Percentiles rank a stretch among this genome's conserved stretches.
Conservation (phyloP, 2,113 vertebrate species). For the Myxocyprinus asiaticus region DNA sequence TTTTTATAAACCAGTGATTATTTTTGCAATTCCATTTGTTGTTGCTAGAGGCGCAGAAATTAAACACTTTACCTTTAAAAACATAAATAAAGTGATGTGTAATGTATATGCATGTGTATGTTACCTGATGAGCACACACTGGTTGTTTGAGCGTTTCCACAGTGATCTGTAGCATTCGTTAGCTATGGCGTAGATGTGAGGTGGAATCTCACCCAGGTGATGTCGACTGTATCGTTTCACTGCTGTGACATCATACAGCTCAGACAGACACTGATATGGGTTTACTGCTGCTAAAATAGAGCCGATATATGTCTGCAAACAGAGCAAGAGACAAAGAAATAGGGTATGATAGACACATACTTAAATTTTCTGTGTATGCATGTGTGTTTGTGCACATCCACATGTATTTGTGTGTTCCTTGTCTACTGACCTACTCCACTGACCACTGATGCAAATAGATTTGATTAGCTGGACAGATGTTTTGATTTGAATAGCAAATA, state of each 20-base stretch:
- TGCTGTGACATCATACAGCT: slow-evolving; percentile 79
- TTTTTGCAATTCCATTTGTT: too few relatives aligned
- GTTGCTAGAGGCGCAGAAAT: too few relatives aligned
- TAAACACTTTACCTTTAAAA: too few relatives aligned
- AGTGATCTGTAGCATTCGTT: slow-evolving; percentile 96
- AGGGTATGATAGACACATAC: neutral
- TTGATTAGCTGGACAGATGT: slow-evolving; percentile 49
- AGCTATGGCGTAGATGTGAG: slow-evolving; percentile 93
- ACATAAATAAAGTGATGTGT: too few relatives aligned
- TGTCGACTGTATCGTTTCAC: slow-evolving; percentile 85
- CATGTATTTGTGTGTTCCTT: too few relatives aligned
- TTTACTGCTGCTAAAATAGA: slow-evolving; percentile 95
- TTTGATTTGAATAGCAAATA: slow-evolving; percentile 51
- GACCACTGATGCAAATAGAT: slow-evolving; percentile 46
- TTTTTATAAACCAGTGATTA: too few relatives aligned
- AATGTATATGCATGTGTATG: too few relatives aligned
- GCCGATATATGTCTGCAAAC: slow-evolving; percentile 90
- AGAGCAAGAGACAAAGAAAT: slow-evolving; percentile 14
- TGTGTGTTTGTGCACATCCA: neutral
- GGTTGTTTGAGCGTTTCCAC: slow-evolving; percentile 91
- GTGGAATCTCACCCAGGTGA: slow-evolving; percentile 87
- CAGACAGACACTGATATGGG: slow-evolving; percentile 86
- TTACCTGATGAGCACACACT: slow-evolving; percentile 98
- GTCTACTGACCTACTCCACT: slow-evolving; percentile 31
- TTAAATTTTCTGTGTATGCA: neutral